Conservation (phyloP, 2,888 invertebrate species). For the Apotomis betuletana region DNA sequence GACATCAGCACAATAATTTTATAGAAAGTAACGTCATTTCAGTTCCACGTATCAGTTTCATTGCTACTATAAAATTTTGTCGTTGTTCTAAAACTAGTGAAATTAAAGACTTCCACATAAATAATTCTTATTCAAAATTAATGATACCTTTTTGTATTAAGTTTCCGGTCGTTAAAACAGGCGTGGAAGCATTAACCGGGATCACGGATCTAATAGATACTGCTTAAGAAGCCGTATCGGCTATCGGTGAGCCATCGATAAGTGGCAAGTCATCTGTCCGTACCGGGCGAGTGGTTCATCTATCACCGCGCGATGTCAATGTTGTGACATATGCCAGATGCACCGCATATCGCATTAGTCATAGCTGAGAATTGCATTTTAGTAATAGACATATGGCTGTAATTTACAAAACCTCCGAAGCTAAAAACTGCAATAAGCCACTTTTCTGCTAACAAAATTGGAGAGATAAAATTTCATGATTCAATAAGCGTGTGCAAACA, state of each 20-base stretch:
- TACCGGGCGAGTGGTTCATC: constrained; percentile 64
- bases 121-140: constrained; percentile 30
- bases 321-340: constrained; percentile 50
- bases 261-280: constrained; percentile 65
- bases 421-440: neutral
- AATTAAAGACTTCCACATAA: constrained; percentile 37
- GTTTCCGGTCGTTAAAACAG: constrained; percentile 36
- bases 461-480: constrained; percentile 18
- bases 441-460: constrained; percentile 5
- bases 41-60: constrained; percentile 48
- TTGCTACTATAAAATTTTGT: constrained; percentile 44
- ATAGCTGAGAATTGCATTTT: constrained; percentile 21
- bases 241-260: constrained; percentile 52
- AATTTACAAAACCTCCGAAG: neutral
- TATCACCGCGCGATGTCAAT: constrained; percentile 59
- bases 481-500: constrained; percentile 31
- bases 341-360: constrained; percentile 27
- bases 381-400: neutral
- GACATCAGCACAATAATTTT: constrained; percentile 64
- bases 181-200: constrained; percentile 37
- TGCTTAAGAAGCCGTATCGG: constrained; percentile 50
- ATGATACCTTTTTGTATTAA: constrained; percentile 38
- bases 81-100: constrained; percentile 38
- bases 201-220: constrained; percentile 40
- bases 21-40: constrained; percentile 53